Conservation (phyloP, 2,888 invertebrate species). For the Athripsodes cinereus region DNA sequence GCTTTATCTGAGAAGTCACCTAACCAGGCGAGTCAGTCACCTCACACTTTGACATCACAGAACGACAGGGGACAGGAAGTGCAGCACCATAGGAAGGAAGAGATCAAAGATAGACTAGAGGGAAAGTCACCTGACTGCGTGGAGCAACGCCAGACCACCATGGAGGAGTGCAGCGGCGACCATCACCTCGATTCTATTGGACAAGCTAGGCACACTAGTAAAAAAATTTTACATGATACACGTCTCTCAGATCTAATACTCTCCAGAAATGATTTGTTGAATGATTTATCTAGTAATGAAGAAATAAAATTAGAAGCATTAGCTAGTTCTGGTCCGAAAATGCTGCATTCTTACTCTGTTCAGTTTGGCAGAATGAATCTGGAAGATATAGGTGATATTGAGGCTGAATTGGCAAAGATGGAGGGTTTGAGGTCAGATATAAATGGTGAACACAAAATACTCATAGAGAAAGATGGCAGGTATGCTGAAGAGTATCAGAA, state of each 20-base stretch:
- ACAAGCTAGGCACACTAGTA: conserved; percentile 32
- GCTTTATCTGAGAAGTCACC: conserved; percentile 87
- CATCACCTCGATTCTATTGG: conserved; percentile 10
- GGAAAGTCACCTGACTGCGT: conserved; percentile 33
- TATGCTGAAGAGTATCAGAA: conserved; percentile 28
- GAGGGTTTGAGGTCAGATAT: conserved; percentile 47
- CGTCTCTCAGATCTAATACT: conserved; percentile 29
- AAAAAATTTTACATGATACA: conserved; percentile 15
- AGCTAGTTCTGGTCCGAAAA: conserved; percentile 12
- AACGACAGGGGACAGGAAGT: conserved; percentile 33
- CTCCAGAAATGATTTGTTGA: conserved; percentile 16
- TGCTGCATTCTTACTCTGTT: conserved; percentile 14
- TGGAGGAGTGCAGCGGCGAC: conserved; percentile 11
- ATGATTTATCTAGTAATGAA: conserved; percentile 20
- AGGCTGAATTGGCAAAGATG: conserved; percentile 67
- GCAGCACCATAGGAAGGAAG: conserved; percentile 28
- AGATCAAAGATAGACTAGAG: conserved; percentile 37
- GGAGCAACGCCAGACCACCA: conserved; percentile 27
- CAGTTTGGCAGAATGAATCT: conserved; percentile 33
- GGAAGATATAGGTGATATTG: conserved; percentile 58
- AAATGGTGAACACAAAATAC: conserved; percentile 37
- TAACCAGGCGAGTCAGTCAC: conserved; percentile 78
- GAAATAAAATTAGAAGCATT: conserved; percentile 21
- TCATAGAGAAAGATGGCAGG: conserved; percentile 28
- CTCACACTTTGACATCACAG: conserved; percentile 44